Percentiles rank a stretch among this genome's conserved stretches.
Evolutionary conservation across 1,140 invertebrate species (phyloP).

Genomic region (Rhynchophorus ferrugineus): DNA sequence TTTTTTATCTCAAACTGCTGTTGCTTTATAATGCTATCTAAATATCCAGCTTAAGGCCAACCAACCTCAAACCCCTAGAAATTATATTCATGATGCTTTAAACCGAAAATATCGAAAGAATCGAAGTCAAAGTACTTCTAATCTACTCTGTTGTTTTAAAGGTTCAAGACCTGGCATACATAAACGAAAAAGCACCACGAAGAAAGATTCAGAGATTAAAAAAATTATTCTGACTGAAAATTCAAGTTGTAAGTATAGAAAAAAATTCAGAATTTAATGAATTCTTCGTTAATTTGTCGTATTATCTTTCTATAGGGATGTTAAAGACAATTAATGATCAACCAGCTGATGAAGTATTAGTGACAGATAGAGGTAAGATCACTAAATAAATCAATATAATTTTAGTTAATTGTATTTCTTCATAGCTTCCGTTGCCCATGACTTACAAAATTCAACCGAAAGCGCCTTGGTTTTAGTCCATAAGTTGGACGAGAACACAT

Average conservation of each 20-base stretch:
- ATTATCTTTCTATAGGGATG: constrained; percentile 3
- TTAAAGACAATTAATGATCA: constrained; percentile 17
- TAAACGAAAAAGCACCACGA: too few relatives aligned
- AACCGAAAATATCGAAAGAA: too few relatives aligned
- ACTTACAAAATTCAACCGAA: constrained; percentile 14
- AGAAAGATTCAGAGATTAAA: too few relatives aligned
- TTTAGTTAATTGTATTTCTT: not conserved
- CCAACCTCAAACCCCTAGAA: too few relatives aligned
- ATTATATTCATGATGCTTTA: too few relatives aligned
- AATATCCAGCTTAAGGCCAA: too few relatives aligned
- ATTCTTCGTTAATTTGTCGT: not conserved
- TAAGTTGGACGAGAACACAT: not conserved
- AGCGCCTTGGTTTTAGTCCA: constrained; percentile 11
- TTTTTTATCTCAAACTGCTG: too few relatives aligned
- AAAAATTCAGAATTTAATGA: not conserved
- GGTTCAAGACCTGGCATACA: too few relatives aligned
- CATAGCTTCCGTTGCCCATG: constrained; percentile 13
- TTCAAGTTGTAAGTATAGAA: constrained; percentile 12
- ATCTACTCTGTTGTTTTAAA: too few relatives aligned
- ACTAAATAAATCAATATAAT: not conserved
- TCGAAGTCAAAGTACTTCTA: too few relatives aligned
- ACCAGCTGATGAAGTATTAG: constrained; percentile 14
- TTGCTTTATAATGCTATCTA: too few relatives aligned
- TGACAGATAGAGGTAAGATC: constrained; percentile 15
- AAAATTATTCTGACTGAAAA: constrained; percentile 8